These are phyloP conservation scores for Leptogaster cylindrica DNA, from an alignment of 2,888 invertebrate species.

Conservation along the genomic window DNA sequence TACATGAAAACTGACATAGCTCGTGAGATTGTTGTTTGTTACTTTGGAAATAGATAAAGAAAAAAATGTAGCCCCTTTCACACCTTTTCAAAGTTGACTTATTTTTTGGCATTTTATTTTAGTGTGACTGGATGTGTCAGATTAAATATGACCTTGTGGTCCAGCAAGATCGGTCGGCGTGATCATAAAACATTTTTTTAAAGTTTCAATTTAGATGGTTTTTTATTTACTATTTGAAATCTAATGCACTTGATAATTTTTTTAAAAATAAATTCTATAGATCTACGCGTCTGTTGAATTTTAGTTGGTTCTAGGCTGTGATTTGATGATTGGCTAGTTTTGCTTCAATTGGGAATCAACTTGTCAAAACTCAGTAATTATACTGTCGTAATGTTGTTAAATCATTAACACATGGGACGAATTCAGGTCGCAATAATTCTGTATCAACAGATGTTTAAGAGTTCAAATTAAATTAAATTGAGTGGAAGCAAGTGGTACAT, in stretches of 20 bases:
- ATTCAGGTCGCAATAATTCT: too few species aligned
- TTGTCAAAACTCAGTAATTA: too few species aligned
- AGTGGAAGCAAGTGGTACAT: background rate
- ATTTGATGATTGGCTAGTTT: too few species aligned
- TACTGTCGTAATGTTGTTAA: too few species aligned
- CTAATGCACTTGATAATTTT: background rate
- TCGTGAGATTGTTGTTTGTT: constrained; percentile 19
- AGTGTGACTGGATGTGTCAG: constrained; percentile 19
- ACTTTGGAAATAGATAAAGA: background rate
- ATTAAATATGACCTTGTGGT: constrained; percentile 22
- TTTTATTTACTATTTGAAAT: background rate
- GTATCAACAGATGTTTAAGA: too few species aligned
- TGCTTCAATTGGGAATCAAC: background rate
- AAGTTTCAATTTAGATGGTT: background rate
- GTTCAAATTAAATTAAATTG: too few species aligned
- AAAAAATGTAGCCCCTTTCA: constrained; percentile 28
- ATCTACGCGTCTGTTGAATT: too few species aligned
- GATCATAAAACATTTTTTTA: constrained; percentile 15
- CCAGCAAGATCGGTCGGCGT: constrained; percentile 1
- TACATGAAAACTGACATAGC: constrained; percentile 29
- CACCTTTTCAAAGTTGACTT: constrained; percentile 27
- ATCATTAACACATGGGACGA: too few species aligned
- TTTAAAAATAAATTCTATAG: background rate
- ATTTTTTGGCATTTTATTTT: constrained; percentile 11
- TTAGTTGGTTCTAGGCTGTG: too few species aligned